Conservation (phyloP, 2,888 invertebrate genomes). For the Lingula anatina region DNA sequence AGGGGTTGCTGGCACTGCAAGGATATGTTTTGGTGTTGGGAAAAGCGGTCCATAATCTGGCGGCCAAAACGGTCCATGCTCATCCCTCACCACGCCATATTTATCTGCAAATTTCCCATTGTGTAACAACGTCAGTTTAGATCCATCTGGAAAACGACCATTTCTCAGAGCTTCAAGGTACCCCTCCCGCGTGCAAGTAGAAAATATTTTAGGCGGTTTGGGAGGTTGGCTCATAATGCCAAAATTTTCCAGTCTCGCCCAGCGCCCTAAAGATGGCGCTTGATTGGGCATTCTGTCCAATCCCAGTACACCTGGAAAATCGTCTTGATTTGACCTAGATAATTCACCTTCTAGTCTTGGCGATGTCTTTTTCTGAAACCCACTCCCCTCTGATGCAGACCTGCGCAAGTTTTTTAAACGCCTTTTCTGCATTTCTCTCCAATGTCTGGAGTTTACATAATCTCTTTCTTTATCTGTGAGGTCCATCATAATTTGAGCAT, state of each 20-base stretch:
- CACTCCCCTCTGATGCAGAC: constrained; percentile 24
- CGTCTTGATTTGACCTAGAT: constrained; percentile 33
- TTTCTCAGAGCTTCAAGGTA: constrained; percentile 32
- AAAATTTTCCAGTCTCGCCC: constrained; percentile 11
- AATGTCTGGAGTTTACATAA: constrained; percentile 22
- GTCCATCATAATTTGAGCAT: constrained; percentile 32
- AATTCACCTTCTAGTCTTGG: constrained; percentile 18
- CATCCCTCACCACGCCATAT: constrained; percentile 38
- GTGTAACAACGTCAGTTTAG: constrained; percentile 18
- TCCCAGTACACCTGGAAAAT: constrained; percentile 33
- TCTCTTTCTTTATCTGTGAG: constrained; percentile 29
- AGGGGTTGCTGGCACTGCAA: too few relatives aligned
- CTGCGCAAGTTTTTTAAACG: constrained; percentile 23
- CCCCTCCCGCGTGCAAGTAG: constrained; percentile 31
- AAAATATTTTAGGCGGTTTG: background rate
- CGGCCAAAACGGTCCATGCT: constrained; percentile 50
- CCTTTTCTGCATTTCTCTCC: constrained; percentile 31
- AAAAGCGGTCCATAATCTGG: constrained; percentile 39
- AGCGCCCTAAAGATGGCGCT: background rate
- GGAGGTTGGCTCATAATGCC: constrained; percentile 7
- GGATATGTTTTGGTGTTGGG: constrained; percentile 38
- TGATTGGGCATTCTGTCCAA: constrained; percentile 9
- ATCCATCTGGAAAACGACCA: constrained; percentile 37
- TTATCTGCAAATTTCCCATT: constrained; percentile 36
- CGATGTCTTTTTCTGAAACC: constrained; percentile 21